Conservation (phyloP, 2,113 vertebrate genomes). For the Centropristis striata region DNA sequence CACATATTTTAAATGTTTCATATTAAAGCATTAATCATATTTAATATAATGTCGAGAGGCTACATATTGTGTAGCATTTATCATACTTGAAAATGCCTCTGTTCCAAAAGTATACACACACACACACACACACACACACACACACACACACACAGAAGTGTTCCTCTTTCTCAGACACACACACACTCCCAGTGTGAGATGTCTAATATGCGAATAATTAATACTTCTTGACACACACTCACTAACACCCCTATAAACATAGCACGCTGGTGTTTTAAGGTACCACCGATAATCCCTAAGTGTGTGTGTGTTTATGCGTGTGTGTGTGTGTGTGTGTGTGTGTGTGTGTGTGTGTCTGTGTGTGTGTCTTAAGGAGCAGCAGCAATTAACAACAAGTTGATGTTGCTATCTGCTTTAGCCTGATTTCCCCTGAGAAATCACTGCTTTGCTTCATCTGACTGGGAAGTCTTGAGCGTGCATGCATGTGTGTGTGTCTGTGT, state of each 20-base stretch:
- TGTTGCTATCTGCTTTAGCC: conserved; percentile 72
- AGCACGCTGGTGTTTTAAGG: conserved; percentile 47
- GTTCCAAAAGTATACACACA: background rate
- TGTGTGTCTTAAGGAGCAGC: conserved; percentile 56
- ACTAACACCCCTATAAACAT: conserved; percentile 35
- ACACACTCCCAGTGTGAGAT: conserved; percentile 42
- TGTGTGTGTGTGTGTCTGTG: conserved; percentile 29
- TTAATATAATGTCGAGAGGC: conserved; percentile 36
- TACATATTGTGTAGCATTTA: conserved; percentile 50
- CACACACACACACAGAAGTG: background rate
- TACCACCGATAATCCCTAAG: conserved; percentile 38
- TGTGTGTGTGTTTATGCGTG: conserved; percentile 17
- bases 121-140: background rate
- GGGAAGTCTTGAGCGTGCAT: conserved; percentile 39
- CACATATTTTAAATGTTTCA: conserved; percentile 13
- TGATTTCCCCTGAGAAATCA: conserved; percentile 86
- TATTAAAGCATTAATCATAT: conserved; percentile 68
- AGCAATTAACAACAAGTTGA: conserved; percentile 81
- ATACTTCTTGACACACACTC: conserved; percentile 59
- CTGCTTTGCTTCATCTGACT: conserved; percentile 66
- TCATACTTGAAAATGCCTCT: conserved; percentile 51
- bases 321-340: conserved; percentile 32
- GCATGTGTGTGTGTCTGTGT: conserved; percentile 26
- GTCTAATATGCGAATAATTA: conserved; percentile 66
- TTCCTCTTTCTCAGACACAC: conserved; percentile 6